These are phyloP conservation scores for Pseudeuparius sepicola DNA, from an alignment of 2,888 invertebrate genomes.

Conservation along the genomic window DNA sequence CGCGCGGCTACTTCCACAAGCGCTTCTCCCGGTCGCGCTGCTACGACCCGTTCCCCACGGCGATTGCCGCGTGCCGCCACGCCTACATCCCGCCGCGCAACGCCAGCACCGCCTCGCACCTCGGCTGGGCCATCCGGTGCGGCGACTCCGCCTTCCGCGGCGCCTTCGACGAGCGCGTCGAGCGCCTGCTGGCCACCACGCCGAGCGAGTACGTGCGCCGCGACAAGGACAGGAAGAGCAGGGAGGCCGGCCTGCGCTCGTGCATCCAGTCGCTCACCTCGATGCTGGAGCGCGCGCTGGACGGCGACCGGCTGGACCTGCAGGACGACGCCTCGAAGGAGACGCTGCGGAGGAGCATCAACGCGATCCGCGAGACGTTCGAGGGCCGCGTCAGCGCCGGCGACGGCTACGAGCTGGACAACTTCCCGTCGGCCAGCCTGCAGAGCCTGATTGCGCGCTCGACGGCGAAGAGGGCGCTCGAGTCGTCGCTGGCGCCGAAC, in stretches of 20 bases:
- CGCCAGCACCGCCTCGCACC: conserved; percentile 19
- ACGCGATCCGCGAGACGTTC: conserved; percentile 22
- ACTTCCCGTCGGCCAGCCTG: conserved; percentile 18
- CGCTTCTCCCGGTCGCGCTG: conserved; percentile 22
- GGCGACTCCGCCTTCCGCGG: conserved; percentile 20
- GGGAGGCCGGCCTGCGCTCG: conserved; percentile 29
- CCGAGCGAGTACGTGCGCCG: conserved; percentile 33
- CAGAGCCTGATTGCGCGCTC: conserved; percentile 19
- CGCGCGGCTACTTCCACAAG: conserved; percentile 20
- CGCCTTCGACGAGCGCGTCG: conserved; percentile 24
- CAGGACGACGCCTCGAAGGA: conserved; percentile 24
- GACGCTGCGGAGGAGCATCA: conserved; percentile 27
- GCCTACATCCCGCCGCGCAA: too few relatives aligned
- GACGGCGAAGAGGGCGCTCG: conserved; percentile 12
- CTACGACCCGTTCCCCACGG: conserved; percentile 18
- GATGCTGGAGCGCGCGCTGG: conserved; percentile 27
- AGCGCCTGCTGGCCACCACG: conserved; percentile 28
- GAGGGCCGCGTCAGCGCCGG: conserved; percentile 20
- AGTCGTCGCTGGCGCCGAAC: conserved; percentile 15
- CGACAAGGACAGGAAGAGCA: conserved; percentile 30
- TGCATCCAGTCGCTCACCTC: conserved; percentile 33
- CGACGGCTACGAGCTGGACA: conserved; percentile 10
- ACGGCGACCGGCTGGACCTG: conserved; percentile 16
- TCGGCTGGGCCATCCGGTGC: conserved; percentile 22
- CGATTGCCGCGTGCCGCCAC: conserved; percentile 21